These are phyloP conservation scores for Pelodytes ibericus DNA, from an alignment of 2,797 vertebrate species.

Conservation along the genomic window DNA sequence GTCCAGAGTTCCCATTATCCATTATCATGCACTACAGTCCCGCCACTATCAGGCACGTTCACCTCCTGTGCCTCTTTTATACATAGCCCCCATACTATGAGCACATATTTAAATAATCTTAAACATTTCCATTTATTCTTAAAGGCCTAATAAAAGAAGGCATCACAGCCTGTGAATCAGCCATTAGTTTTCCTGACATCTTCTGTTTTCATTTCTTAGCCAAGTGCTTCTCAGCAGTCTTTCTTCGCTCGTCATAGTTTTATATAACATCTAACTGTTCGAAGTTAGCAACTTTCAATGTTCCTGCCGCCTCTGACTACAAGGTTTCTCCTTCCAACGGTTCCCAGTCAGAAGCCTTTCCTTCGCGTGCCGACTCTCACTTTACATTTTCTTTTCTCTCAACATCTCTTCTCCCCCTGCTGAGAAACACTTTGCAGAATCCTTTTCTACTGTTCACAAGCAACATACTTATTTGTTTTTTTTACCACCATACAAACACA, in stretches of 20 bases:
- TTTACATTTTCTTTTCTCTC: slow-evolving; percentile 32
- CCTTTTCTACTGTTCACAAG: slow-evolving; percentile 21
- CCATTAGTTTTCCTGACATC: too few relatives aligned
- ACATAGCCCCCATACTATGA: too few relatives aligned
- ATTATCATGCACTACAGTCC: too few relatives aligned
- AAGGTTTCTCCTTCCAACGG: slow-evolving; percentile 21
- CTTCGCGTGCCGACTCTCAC: slow-evolving; percentile 15
- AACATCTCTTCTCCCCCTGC: slow-evolving; percentile 45
- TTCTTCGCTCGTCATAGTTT: slow-evolving; percentile 20
- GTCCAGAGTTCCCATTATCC: too few relatives aligned
- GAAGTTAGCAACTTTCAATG: slow-evolving; percentile 45
- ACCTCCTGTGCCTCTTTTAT: too few relatives aligned
- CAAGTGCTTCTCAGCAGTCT: not conserved
- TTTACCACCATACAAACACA: slow-evolving; percentile 54
- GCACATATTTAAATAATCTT: too few relatives aligned
- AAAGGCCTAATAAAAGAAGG: not conserved
- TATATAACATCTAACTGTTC: slow-evolving; percentile 37
- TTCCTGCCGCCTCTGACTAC: slow-evolving; percentile 40
- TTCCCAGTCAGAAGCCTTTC: slow-evolving; percentile 30
- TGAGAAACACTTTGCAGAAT: slow-evolving; percentile 5
- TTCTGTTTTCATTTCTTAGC: slow-evolving; percentile 9
- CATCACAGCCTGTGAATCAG: too few relatives aligned
- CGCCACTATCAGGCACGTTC: too few relatives aligned
- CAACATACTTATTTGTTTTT: slow-evolving; percentile 45
- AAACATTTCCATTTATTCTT: too few relatives aligned